Conservation (phyloP, 2,113 vertebrate genomes). For the Macquaria australasica region DNA sequence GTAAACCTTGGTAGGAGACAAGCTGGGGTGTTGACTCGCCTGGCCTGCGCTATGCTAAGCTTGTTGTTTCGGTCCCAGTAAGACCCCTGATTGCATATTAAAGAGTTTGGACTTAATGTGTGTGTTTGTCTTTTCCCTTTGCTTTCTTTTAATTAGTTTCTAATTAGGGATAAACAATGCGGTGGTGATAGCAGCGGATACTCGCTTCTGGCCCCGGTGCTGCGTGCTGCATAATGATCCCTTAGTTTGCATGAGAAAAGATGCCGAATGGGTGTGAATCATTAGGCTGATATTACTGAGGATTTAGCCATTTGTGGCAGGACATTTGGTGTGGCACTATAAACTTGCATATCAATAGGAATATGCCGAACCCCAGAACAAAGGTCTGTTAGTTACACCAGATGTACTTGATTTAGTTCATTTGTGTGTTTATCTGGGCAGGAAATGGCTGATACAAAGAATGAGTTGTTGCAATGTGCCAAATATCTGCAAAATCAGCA, state of each 20-base stretch:
- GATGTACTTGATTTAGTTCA: constrained; percentile 4
- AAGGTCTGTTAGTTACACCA: constrained; percentile 18
- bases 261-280: constrained; percentile 61
- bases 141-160: constrained; percentile 83
- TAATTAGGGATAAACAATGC: constrained; percentile 81
- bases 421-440: constrained; percentile 16
- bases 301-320: constrained; percentile 69
- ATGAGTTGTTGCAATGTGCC: not conserved
- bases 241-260: constrained; percentile 81
- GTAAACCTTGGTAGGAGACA: constrained; percentile 36
- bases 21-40: constrained; percentile 18
- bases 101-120: constrained; percentile 66
- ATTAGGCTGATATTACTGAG: constrained; percentile 69
- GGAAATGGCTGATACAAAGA: not conserved
- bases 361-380: constrained; percentile 1
- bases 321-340: constrained; percentile 57
- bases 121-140: constrained; percentile 71
- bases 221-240: constrained; percentile 74
- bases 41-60: constrained; percentile 54
- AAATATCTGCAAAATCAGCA: constrained; percentile 2
- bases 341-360: constrained; percentile 27
- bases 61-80: constrained; percentile 63
- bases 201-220: constrained; percentile 57
- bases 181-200: constrained; percentile 54
- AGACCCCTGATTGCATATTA: constrained; percentile 66